These are phyloP conservation scores for Sphaerodactylus townsendi DNA, from an alignment of 2,113 vertebrate genomes.

Conservation along the genomic window DNA sequence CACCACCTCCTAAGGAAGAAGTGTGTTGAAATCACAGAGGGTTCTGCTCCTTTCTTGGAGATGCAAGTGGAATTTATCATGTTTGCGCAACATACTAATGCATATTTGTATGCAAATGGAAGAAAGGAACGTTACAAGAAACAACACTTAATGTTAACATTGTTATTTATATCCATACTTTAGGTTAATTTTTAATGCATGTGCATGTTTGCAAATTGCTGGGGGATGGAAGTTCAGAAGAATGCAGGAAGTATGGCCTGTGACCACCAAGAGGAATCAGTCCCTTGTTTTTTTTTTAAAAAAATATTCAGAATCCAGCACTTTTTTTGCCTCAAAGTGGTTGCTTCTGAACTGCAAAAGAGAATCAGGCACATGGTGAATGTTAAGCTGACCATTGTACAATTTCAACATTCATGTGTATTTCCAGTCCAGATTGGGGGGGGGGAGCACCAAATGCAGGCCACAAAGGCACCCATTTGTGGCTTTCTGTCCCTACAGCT, in stretches of 20 bases:
- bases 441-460: too few relatives aligned
- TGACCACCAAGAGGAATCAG: neutral
- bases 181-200: slow-evolving; percentile 39
- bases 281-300: neutral
- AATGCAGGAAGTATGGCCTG: neutral
- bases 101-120: slow-evolving; percentile 33
- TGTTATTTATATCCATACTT: slow-evolving; percentile 53
- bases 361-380: too few relatives aligned
- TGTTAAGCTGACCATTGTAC: too few relatives aligned
- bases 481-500: too few relatives aligned
- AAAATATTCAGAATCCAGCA: too few relatives aligned
- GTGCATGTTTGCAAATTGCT: slow-evolving; percentile 20
- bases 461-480: too few relatives aligned
- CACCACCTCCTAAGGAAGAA: neutral
- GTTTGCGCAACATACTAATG: slow-evolving; percentile 15
- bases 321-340: too few relatives aligned
- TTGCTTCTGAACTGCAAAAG: too few relatives aligned
- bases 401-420: too few relatives aligned
- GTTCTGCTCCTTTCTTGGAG: slow-evolving; percentile 23
- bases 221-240: slow-evolving; percentile 10
- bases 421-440: too few relatives aligned
- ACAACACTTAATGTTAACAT: neutral
- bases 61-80: slow-evolving; percentile 31
- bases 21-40: neutral
- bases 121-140: slow-evolving; percentile 34